phyloP scores from a whole-genome alignment of 2,113 vertebrate species.

The Chamaea fasciata region DNA sequence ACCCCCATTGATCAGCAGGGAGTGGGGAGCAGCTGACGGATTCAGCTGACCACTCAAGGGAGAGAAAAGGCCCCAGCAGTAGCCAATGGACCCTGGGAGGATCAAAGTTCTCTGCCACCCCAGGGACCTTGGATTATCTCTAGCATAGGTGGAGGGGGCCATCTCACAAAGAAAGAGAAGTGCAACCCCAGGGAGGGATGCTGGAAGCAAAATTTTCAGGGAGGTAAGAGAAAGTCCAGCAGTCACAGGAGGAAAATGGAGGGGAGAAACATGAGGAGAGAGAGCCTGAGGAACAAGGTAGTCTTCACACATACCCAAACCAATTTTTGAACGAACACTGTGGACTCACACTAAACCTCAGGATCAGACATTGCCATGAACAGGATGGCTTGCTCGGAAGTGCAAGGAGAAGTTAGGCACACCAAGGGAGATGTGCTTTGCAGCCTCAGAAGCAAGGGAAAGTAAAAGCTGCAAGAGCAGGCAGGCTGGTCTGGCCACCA shows the following conservation, averaged over 20 bases:
- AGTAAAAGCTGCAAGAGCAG: not conserved
- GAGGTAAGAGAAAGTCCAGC: not conserved
- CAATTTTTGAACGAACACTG: not conserved
- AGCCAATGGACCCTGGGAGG: fast-evolving
- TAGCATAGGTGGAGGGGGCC: not conserved
- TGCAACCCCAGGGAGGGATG: not conserved
- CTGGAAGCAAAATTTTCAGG: not conserved
- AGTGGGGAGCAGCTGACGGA: not conserved
- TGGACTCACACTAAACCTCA: not conserved
- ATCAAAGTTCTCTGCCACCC: not conserved
- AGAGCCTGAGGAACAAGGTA: not conserved
- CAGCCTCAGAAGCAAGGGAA: not conserved
- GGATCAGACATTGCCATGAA: not conserved
- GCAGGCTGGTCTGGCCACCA: not conserved
- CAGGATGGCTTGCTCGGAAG: not conserved
- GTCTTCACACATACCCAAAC: not conserved
- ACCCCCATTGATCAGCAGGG: not conserved
- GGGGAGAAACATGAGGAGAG: not conserved
- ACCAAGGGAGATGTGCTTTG: not conserved
- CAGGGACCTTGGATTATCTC: not conserved
- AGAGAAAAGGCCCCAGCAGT: not conserved
- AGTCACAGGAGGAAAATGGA: not conserved
- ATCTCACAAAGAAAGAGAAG: not conserved
- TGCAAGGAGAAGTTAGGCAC: not conserved
- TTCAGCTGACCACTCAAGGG: not conserved